Percentiles rank a stretch among this genome's conserved stretches.
phyloP scores from a whole-genome alignment of 37 sponge, comb jelly and placozoan species.

The Aphrocallistes beatrix region DNA sequence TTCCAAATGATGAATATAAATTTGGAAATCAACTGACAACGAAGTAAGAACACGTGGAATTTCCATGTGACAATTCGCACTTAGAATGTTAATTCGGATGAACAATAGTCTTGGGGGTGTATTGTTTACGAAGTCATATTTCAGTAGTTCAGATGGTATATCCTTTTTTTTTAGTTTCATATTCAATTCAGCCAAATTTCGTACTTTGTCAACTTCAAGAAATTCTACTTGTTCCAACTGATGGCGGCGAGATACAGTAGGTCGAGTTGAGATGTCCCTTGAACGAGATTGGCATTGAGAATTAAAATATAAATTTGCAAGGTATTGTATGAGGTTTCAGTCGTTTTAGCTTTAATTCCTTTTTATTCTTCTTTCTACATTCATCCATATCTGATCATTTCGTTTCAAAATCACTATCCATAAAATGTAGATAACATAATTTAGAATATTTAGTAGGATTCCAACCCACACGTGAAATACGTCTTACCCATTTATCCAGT shows the following conservation, averaged over 20 bases:
- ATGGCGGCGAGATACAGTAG: background rate
- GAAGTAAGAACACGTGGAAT: background rate
- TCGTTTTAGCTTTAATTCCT: background rate
- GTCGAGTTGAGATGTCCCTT: background rate
- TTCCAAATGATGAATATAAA: background rate
- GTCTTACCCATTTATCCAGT: background rate
- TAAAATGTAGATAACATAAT: background rate
- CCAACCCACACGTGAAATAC: background rate
- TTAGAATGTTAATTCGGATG: background rate
- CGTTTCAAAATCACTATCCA: background rate
- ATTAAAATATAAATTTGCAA: background rate
- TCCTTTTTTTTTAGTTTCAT: background rate
- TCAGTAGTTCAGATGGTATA: background rate
- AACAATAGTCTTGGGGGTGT: background rate
- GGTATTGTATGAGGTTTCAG: background rate
- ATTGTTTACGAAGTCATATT: background rate
- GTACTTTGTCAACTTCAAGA: background rate
- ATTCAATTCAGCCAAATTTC: background rate
- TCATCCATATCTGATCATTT: background rate
- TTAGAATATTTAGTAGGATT: background rate
- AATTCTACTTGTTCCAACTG: background rate
- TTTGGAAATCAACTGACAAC: background rate
- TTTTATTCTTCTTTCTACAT: background rate
- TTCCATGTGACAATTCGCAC: background rate
- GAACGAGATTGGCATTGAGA: background rate